These are phyloP conservation scores for Bergia puertoricense DNA, from an alignment of 92 coral and sea anemone genomes.

Conservation along the genomic window DNA sequence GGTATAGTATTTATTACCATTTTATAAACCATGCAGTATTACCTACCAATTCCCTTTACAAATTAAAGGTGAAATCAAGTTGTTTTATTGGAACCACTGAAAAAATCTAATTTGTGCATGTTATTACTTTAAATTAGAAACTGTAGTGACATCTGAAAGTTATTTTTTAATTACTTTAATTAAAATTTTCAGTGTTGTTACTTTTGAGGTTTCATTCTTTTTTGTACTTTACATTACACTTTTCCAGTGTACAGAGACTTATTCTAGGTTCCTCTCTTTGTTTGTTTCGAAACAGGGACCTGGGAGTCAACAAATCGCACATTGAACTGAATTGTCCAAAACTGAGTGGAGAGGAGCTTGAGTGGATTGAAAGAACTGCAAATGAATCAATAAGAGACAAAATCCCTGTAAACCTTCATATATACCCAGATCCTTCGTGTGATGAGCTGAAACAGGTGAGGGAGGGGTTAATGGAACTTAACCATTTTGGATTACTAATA, in stretches of 20 bases:
- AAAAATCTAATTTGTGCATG: too few species aligned
- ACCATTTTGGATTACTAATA: neutral
- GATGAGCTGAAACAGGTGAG: conserved; percentile 73
- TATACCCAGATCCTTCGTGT: conserved; percentile 73
- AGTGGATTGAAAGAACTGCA: conserved; percentile 82
- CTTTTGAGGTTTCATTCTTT: too few species aligned
- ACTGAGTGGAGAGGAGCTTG: conserved; percentile 78
- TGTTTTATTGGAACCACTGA: too few species aligned
- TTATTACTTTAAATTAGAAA: too few species aligned
- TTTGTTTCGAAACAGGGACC: conserved; percentile 67
- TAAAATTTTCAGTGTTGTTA: too few species aligned
- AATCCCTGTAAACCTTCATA: conserved; percentile 88
- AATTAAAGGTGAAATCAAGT: too few species aligned
- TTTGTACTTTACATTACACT: neutral
- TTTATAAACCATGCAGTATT: too few species aligned
- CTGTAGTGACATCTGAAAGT: too few species aligned
- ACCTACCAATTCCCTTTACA: too few species aligned
- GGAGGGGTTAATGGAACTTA: neutral
- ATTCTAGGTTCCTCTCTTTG: neutral
- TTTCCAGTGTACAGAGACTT: neutral
- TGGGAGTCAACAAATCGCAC: conserved; percentile 79
- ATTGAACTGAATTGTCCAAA: conserved; percentile 80
- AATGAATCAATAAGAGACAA: conserved; percentile 83
- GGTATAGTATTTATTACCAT: too few species aligned
- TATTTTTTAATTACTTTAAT: too few species aligned